Evolutionary conservation across 1,140 invertebrate species (phyloP).

Genomic region (Acromyrmex heyeri): DNA sequence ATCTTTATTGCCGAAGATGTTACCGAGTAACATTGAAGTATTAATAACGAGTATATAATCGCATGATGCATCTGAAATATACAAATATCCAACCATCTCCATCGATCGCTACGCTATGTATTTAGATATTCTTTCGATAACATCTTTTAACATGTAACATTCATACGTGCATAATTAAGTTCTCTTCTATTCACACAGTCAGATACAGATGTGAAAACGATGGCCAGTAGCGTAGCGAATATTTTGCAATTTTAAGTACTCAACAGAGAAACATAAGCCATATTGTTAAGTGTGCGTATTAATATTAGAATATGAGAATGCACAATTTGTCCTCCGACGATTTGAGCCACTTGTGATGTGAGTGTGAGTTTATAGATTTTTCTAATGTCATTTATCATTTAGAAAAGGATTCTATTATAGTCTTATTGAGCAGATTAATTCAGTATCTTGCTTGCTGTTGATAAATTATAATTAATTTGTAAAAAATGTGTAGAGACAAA

Average conservation of each 20-base stretch:
- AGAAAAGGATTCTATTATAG: neutral
- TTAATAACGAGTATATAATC: slow-evolving; percentile 63
- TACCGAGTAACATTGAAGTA: slow-evolving; percentile 60
- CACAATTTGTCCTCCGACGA: neutral
- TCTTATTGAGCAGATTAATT: neutral
- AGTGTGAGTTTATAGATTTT: neutral
- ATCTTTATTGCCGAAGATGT: slow-evolving; percentile 61
- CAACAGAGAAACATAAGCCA: neutral
- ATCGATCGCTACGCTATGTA: slow-evolving; percentile 45
- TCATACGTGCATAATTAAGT: slow-evolving; percentile 64
- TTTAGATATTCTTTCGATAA: slow-evolving; percentile 65
- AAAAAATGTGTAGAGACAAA: neutral
- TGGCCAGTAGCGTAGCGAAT: slow-evolving; percentile 36
- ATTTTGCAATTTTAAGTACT: neutral
- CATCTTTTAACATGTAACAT: slow-evolving; percentile 69
- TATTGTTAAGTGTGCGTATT: slow-evolving; percentile 1
- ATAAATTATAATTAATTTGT: slow-evolving; percentile 10
- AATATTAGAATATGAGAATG: neutral
- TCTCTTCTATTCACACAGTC: slow-evolving; percentile 62
- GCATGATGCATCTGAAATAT: slow-evolving; percentile 59
- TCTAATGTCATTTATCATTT: neutral
- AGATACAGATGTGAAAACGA: slow-evolving; percentile 38
- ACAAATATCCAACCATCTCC: slow-evolving; percentile 63
- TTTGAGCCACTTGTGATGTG: neutral
- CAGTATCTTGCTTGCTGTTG: neutral